Evolutionary conservation across 2,888 invertebrate genomes (phyloP).

Genomic region (Andrena chrysosceles): DNA sequence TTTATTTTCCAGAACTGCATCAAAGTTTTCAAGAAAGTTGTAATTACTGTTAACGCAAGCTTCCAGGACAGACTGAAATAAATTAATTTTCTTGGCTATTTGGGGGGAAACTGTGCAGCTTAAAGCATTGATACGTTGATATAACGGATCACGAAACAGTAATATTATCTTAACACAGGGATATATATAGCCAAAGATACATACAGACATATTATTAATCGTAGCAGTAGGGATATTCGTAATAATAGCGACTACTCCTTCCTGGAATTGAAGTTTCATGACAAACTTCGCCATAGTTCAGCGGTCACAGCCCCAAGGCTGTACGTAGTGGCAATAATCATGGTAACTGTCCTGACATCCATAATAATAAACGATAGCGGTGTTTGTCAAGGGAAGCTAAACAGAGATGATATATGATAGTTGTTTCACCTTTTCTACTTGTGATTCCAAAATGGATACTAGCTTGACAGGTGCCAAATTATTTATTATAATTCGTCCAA

Average conservation of each 20-base stretch:
- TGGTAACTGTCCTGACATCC: slow-evolving; percentile 12
- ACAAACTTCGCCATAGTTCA: slow-evolving; percentile 23
- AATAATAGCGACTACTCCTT: slow-evolving; percentile 10
- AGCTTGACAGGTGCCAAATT: slow-evolving; percentile 29
- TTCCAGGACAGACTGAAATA: background rate
- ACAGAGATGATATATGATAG: slow-evolving; percentile 26
- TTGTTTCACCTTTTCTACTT: slow-evolving; percentile 33
- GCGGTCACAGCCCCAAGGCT: slow-evolving; percentile 19
- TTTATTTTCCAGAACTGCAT: too few species aligned
- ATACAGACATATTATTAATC: slow-evolving; percentile 9
- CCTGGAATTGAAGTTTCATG: slow-evolving; percentile 19
- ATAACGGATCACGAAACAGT: background rate
- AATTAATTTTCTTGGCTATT: background rate
- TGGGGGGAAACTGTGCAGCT: background rate
- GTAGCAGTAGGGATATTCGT: slow-evolving; percentile 6
- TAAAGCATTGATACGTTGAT: background rate
- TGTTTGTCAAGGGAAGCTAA: slow-evolving; percentile 25
- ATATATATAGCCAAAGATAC: background rate
- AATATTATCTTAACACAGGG: background rate
- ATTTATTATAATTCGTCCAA: slow-evolving; percentile 38
- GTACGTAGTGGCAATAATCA: slow-evolving; percentile 29
- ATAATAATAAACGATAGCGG: slow-evolving; percentile 14
- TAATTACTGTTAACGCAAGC: too few species aligned
- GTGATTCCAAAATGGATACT: slow-evolving; percentile 32
- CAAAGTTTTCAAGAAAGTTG: too few species aligned